Evolutionary conservation across 1,140 invertebrate species (phyloP), one percentile per base, ranked within the genome.

Genomic region (Bombyx mandarina): DNA sequence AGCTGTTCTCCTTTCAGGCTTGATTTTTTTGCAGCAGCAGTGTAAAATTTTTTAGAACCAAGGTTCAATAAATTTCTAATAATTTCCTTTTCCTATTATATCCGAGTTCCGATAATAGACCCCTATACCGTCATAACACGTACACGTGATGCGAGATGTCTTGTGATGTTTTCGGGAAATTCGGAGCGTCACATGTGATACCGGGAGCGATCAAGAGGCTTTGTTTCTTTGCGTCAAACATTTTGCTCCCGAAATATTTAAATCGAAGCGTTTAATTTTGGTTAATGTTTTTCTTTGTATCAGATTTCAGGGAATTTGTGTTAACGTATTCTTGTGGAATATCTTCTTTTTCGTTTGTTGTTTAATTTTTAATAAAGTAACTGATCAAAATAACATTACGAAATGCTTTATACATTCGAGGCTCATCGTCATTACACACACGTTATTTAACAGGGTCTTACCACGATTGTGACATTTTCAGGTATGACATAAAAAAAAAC

Each of bases 61-160:
- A 8, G n/a, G 12, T 8, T 50, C 12, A 10, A 47, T 18, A 12
- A 12, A 22, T 12, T 18, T 18, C 22, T 52, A 22, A 8, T 54
- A 3, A 22, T 54, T 45, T 8, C 18, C 4, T 7, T 18, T 26
- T 26, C 12, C 5, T 8, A 45, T 9, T 10, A 54, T 54, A 44
- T 54, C 53, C 22, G 8, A 22, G 7, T 6, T 22, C 22, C 45
- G 43, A 66, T 57, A 67, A 73, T 66, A 69, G 45, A 2, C 57
- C 56, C 67, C 59, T 46, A 46, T 46, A 60, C 54, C 57, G 66
- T 75, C 68, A 67, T 74, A 77, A 72, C 69, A 74, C 66, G 66
- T 77, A 68, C 67, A 62, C 66, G 60, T 67, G 64, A 77, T 73
- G 68, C 66, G 60, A 66, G 64, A 77, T 73, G 68, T 63, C 65